These are phyloP conservation scores for Erebia ligea DNA, from an alignment of 2,888 invertebrate species.

Conservation along the genomic window DNA sequence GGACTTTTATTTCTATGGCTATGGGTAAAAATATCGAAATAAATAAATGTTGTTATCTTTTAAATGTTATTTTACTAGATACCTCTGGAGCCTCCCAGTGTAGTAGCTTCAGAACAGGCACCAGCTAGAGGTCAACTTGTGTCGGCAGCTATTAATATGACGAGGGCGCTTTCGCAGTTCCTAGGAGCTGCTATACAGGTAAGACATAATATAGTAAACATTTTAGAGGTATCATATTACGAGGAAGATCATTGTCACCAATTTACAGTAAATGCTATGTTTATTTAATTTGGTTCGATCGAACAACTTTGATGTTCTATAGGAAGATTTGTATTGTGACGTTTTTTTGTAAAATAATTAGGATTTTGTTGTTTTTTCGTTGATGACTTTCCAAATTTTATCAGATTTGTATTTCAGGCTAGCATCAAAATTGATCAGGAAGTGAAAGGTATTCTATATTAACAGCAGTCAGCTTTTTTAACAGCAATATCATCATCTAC, in stretches of 20 bases:
- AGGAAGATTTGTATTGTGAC: too few species aligned
- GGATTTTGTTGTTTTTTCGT: neutral
- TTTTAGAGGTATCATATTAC: neutral
- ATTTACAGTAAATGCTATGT: neutral
- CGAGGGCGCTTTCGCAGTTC: slow-evolving; percentile 90
- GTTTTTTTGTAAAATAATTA: neutral
- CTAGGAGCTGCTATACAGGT: slow-evolving; percentile 91
- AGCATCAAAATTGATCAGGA: neutral
- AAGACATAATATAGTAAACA: slow-evolving; percentile 30
- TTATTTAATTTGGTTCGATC: too few species aligned
- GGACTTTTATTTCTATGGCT: neutral
- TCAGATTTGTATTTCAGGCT: slow-evolving; percentile 7
- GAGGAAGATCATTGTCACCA: too few species aligned
- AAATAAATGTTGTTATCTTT: neutral
- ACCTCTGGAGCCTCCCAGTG: slow-evolving; percentile 76
- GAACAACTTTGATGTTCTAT: too few species aligned
- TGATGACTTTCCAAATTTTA: slow-evolving; percentile 15
- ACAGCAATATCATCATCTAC: slow-evolving; percentile 14
- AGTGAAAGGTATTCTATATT: slow-evolving; percentile 13
- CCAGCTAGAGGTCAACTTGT: slow-evolving; percentile 82
- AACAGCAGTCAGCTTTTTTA: slow-evolving; percentile 21
- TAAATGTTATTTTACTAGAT: slow-evolving; percentile 54
- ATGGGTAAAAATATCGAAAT: neutral
- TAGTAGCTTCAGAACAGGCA: slow-evolving; percentile 62
- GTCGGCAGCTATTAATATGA: slow-evolving; percentile 89